These are phyloP conservation scores for Hirtodrosophila confusa DNA, from an alignment of 2,888 invertebrate species.

Conservation along the genomic window DNA sequence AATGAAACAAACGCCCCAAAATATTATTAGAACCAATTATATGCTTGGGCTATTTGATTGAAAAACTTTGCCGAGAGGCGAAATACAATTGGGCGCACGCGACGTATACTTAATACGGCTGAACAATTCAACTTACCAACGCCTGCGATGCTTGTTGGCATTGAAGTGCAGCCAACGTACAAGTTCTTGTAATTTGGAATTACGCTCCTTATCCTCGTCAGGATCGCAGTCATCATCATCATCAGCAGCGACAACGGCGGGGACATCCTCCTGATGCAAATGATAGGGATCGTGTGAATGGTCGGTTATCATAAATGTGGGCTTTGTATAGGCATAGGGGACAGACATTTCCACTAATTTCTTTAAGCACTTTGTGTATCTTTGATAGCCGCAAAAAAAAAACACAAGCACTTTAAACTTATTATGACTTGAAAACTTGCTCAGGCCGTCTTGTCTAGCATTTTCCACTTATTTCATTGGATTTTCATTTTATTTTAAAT, in stretches of 20 bases:
- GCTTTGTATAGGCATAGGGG: slow-evolving; percentile 56
- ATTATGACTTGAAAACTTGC: slow-evolving; percentile 1
- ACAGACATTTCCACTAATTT: slow-evolving; percentile 49
- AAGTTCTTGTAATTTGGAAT: slow-evolving; percentile 76
- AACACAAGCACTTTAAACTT: slow-evolving; percentile 14
- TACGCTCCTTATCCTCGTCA: slow-evolving; percentile 62
- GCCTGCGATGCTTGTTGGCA: slow-evolving; percentile 58
- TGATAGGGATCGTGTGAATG: slow-evolving; percentile 67
- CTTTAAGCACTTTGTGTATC: background rate
- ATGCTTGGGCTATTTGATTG: slow-evolving; percentile 44
- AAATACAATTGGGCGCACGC: slow-evolving; percentile 13
- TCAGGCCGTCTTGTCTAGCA: slow-evolving; percentile 10
- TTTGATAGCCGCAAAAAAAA: background rate
- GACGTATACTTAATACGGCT: slow-evolving; percentile 48
- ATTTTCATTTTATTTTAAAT: slow-evolving; percentile 30
- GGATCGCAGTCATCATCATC: slow-evolving; percentile 54
- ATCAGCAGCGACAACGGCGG: slow-evolving; percentile 15
- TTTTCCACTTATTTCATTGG: slow-evolving; percentile 23
- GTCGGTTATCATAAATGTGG: slow-evolving; percentile 68
- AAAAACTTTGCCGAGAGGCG: slow-evolving; percentile 28
- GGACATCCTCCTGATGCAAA: slow-evolving; percentile 24
- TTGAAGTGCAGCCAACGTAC: slow-evolving; percentile 75
- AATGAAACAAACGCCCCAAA: background rate
- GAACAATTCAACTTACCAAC: slow-evolving; percentile 60
- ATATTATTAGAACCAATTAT: slow-evolving; percentile 32